Conservation (phyloP, 2,797 vertebrate species). For the Eurystomus glaucurus region DNA sequence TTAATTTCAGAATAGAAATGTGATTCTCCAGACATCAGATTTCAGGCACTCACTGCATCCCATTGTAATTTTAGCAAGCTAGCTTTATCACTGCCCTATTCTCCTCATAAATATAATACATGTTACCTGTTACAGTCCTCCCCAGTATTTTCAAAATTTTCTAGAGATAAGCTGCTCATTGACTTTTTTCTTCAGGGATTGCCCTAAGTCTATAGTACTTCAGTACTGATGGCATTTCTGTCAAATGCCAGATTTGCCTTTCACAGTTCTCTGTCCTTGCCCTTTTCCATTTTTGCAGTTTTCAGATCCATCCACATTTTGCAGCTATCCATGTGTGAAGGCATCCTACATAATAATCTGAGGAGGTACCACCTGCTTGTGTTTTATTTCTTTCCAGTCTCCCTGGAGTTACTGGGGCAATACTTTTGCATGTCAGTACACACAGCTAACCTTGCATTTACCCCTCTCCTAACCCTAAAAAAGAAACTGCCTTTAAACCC, state of each 20-base stretch:
- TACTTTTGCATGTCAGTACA: background rate
- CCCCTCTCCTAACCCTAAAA: constrained; percentile 1
- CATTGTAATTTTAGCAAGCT: constrained; percentile 3
- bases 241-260: constrained; percentile 8
- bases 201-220: background rate
- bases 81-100: constrained; percentile 7
- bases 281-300: background rate
- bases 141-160: background rate
- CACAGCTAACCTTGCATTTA: background rate
- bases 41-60: background rate
- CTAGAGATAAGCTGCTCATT: background rate
- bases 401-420: background rate
- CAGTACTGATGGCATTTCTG: background rate
- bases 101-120: background rate
- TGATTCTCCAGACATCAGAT: constrained; percentile 10
- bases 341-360: background rate
- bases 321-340: background rate
- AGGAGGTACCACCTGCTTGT: background rate
- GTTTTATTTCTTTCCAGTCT: background rate
- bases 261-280: background rate
- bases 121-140: background rate
- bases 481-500: constrained; percentile 18
- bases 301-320: background rate
- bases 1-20: constrained; percentile 30
- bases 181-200: background rate